Evolutionary conservation across 1,140 invertebrate species (phyloP), one percentile per base, ranked within the genome.

Genomic region (Drosophila melanogaster): DNA sequence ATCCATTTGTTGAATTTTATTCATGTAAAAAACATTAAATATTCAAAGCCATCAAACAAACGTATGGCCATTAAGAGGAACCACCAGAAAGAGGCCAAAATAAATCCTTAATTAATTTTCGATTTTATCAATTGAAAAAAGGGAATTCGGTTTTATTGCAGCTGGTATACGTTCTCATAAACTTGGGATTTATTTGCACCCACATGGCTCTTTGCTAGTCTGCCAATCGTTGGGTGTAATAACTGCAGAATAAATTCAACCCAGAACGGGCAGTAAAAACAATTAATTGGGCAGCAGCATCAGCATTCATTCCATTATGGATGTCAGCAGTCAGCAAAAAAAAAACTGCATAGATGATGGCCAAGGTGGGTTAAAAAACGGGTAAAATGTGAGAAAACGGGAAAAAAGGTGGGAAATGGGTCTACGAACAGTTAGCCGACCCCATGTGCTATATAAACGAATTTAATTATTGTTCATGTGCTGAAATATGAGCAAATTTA

Each of bases 391-490:
- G 19, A 3, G 19, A 22, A 22, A 22, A 22, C 19, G 19, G 19
- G 19, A 22, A 22, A 22, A 3, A 22, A 22, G 44, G 41, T 12
- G 26, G 24, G 33, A 24, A 15, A 37, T 12, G 14, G 19, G 30
- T 22, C 17, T 26, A 12, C 55, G 26, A 56, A 61, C 74, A 50
- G 78, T 85, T 81, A 81, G 73, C 61, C 71, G 71, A 44, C 54
- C 83, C 79, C 79, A 73, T 83, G 71, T 84, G 84, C 79, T 58
- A 87, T 75, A 79, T 87, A 78, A 86, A 77, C 84, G 79, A 87
- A 87, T 87, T 89, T 87, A 87, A 87, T 87, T 87, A 87, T 87
- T 87, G 84, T 89, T 84, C 84, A 87, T 89, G 84, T 89, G 84
- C 72, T 87, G 84, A 87, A 87, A 87, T 87, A 87, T 84, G 84